Evolutionary conservation across 2,888 invertebrate genomes (phyloP), one percentile per base, ranked within the genome.

Genomic region (Drosophila paramelanica): DNA sequence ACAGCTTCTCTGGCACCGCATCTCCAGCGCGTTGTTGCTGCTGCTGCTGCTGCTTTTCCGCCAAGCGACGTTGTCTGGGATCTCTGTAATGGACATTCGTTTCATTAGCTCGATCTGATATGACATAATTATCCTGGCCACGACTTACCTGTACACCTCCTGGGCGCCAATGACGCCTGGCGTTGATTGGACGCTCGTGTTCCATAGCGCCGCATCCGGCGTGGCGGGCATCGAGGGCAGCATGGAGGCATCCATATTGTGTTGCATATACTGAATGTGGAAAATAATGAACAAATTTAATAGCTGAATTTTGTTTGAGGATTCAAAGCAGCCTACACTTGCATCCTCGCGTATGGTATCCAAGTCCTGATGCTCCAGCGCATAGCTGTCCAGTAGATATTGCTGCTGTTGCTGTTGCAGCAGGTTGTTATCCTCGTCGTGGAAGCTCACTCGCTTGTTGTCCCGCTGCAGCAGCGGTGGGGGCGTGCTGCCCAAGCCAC

Each of bases 161-260:
- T 99, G 99, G 67, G 98, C 97, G 79, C 99, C 99, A 91, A 99
- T 98, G 59, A 99, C 99, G 77, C 98, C 98, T 25, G 98, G 98
- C 66, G 98, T 98, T 88, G 95, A 96, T 79, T 94, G 93, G 59
- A 91, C 89, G 14, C 88, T 77, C 47, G 90, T 91, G 67, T 92
- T 92, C 93, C 93, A 93, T 42, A 91, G 89, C 51, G 92, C 92
- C 46, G 93, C 84, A 78, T 93, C 92, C 5, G 96, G 96, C 47
- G 96, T 95, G 77, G 95, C 94, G 60, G 96, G 96, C 87, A 96
- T 95, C 88, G 90, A 86, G 53, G 96, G 95, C 90, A 97, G 93
- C 94, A 97, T 94, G 81, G 96, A 96, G 74, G 97, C 96, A 92
- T 97, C 97, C 81, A 95, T 94, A 86, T 96, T 95, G 92, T 93